phyloP scores from a whole-genome alignment of 2,113 vertebrate species.

The Proteles cristata region DNA sequence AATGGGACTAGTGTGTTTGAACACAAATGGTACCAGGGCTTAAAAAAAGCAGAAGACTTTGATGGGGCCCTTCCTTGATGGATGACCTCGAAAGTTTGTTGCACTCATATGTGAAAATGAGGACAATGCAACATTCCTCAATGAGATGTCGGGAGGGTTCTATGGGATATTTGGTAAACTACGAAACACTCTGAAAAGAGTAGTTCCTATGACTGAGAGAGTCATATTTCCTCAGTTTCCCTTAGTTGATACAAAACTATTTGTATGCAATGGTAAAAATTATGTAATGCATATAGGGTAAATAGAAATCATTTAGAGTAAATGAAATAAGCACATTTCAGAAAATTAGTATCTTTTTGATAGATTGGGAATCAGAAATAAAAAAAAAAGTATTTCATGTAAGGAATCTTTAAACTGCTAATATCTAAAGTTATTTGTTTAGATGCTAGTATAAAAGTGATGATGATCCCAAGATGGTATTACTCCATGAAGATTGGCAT shows the following conservation, averaged over 20 bases:
- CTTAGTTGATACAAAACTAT: background rate
- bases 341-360: constrained; percentile 14
- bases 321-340: background rate
- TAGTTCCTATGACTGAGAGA: background rate
- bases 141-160: rapidly evolving
- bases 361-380: background rate
- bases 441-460: background rate
- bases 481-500: background rate
- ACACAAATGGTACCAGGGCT: background rate
- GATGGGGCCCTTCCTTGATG: background rate
- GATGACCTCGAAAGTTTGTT: background rate
- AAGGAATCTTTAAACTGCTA: background rate
- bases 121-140: background rate
- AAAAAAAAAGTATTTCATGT: background rate
- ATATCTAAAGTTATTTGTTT: background rate
- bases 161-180: background rate
- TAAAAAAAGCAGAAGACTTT: background rate
- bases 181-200: background rate
- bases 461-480: background rate
- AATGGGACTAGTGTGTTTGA: background rate
- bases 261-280: background rate
- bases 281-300: background rate
- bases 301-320: background rate
- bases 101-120: background rate
- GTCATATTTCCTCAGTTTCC: background rate